Base-by-base conservation (phyloP, 53 echinoderm and acorn worm genomes). In the Temnopleurus reevesii region DNA sequence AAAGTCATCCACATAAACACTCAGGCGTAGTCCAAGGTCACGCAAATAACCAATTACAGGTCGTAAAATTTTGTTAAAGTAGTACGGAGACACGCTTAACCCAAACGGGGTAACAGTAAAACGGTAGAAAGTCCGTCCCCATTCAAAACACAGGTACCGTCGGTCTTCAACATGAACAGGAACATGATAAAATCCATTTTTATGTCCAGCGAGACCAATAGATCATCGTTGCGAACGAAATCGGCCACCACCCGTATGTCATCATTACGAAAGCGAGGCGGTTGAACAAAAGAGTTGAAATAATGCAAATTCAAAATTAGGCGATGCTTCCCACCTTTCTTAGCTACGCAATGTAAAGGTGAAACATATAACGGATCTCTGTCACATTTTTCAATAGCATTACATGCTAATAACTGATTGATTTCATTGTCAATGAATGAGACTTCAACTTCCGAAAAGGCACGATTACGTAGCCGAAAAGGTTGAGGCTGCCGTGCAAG, bases 131-230 rank as follows among this genome's bases (percentile, higher is more conserved):
- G 5, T 13, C 5, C 60, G 30, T 2, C 34, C 53, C 89, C 89
- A 89, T 53, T 89, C 34, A 31, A 76, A 89, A 53, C 89, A 71
- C 49, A 89, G n/a, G 34, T 23, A 89, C 26, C 25, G 46, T 19
- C 71, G 54, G 25, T 51, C 28, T 1, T 57, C 45, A 77, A 26
- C n/a, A 54, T 13, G 10, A 23, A 91, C 88, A 43, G 88, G 88
- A 23, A 91, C 59, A 30, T 91, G 91, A 53, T 80, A 77, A 89
- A 91, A 91, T 18, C 91, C 91, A 80, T 87, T 89, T 88, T 89
- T 54, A 91, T 77, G 59, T 91, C 91, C 41, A 86, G 7, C n/a
- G 88, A 88, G 55, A 77, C 26, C 59, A 91, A 45, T 10, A 31
- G 44, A 45, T 88, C 91, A 30, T 87, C 61, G 0, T 60, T 47